These are phyloP conservation scores for Halocaridina rubra DNA, from an alignment of 2,888 invertebrate species.

Conservation along the genomic window DNA sequence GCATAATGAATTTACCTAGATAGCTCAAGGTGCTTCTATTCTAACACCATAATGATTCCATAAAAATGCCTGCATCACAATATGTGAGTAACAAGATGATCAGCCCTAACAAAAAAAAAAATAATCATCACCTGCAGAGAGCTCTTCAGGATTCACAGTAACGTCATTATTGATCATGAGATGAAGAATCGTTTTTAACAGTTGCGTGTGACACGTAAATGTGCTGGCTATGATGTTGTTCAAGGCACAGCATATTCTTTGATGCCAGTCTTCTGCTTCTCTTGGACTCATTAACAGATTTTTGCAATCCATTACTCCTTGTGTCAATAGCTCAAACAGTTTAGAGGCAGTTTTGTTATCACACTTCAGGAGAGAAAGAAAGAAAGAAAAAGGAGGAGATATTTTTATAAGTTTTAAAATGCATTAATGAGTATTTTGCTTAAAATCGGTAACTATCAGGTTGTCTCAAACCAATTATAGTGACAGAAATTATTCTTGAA, in stretches of 20 bases:
- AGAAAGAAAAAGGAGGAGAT: not conserved
- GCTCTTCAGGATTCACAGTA: constrained; percentile 23
- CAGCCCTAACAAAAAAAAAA: not conserved
- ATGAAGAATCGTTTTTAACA: constrained; percentile 43
- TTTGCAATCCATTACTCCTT: constrained; percentile 35
- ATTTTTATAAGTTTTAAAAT: too few species aligned
- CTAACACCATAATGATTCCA: too few species aligned
- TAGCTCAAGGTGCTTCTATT: too few species aligned
- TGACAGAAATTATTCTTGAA: too few species aligned
- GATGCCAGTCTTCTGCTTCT: constrained; percentile 29
- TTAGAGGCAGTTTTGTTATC: constrained; percentile 47
- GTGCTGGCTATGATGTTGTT: constrained; percentile 29
- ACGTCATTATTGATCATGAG: constrained; percentile 43
- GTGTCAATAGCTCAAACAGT: constrained; percentile 41
- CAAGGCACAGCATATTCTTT: constrained; percentile 16
- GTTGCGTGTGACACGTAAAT: constrained; percentile 22
- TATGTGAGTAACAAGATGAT: too few species aligned
- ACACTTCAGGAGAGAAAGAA: constrained; percentile 20
- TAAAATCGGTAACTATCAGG: too few species aligned
- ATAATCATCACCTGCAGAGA: constrained; percentile 3
- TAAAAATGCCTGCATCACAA: too few species aligned
- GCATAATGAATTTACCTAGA: too few species aligned
- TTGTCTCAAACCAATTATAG: too few species aligned
- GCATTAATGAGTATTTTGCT: too few species aligned
- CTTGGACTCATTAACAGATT: not conserved